Evolutionary conservation across 2,888 invertebrate species (phyloP).

Genomic region (Dysmachus trigonus): DNA sequence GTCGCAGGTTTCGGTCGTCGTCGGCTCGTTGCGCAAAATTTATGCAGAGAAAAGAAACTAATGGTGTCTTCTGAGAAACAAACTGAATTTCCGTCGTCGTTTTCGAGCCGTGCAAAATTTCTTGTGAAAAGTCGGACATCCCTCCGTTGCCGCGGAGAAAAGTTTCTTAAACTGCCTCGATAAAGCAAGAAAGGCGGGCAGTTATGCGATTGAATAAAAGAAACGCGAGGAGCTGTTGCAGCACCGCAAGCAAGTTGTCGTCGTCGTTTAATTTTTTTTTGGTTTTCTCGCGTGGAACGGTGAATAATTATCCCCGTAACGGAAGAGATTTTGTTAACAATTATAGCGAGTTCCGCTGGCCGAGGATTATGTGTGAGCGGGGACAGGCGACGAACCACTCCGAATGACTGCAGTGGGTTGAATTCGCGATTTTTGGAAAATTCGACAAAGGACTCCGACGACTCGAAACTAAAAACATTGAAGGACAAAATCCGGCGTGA

Average conservation of each 20-base stretch:
- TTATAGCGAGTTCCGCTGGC: neutral
- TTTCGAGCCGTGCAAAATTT: too few species aligned
- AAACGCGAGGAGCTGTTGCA: neutral
- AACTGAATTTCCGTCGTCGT: neutral
- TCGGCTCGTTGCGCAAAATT: conserved; percentile 7
- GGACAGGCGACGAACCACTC: too few species aligned
- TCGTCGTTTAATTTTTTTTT: too few species aligned
- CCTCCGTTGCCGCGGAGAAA: neutral
- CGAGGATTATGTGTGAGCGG: too few species aligned
- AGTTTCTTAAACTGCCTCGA: neutral
- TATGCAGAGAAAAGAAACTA: neutral
- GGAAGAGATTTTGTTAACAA: neutral
- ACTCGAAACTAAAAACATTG: too few species aligned
- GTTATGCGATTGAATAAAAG: neutral
- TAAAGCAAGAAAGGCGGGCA: neutral
- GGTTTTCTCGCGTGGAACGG: neutral
- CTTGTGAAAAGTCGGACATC: neutral
- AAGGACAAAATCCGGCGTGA: too few species aligned
- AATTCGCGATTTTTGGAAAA: too few species aligned
- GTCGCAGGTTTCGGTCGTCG: too few species aligned
- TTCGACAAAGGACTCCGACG: too few species aligned
- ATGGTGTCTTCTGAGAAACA: neutral
- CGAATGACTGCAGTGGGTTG: too few species aligned
- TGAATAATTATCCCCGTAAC: neutral
- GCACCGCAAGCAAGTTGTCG: neutral